Evolutionary conservation across 2,888 invertebrate species (phyloP).

Genomic region (Pyrocoelia pectoralis): DNA sequence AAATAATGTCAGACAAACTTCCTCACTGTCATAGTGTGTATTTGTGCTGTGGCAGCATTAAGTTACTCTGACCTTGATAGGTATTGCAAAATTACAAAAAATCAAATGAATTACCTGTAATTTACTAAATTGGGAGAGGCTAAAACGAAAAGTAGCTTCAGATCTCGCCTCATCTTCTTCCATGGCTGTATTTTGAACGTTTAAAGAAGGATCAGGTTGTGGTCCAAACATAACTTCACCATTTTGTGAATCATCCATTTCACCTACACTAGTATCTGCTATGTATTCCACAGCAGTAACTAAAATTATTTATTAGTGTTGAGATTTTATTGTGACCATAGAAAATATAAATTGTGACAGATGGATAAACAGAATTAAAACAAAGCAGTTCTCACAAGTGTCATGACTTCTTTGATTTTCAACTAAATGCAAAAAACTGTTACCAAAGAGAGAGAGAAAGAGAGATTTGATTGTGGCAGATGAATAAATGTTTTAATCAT

Average conservation of each 20-base stretch:
- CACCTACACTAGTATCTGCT: slow-evolving; percentile 70
- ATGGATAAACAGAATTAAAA: slow-evolving; percentile 32
- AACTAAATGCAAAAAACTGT: slow-evolving; percentile 48
- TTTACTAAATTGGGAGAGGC: slow-evolving; percentile 87
- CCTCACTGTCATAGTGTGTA: no score
- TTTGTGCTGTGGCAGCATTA: no score
- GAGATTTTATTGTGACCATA: no score
- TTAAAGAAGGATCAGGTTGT: slow-evolving; percentile 56
- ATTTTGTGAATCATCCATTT: slow-evolving; percentile 65
- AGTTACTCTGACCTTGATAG: not conserved
- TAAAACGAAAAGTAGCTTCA: slow-evolving; percentile 91
- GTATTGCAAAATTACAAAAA: slow-evolving; percentile 2
- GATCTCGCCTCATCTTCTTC: slow-evolving; percentile 89
- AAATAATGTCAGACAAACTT: no score
- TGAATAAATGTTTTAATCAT: no score
- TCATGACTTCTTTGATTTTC: slow-evolving; percentile 28
- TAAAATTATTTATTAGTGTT: no score
- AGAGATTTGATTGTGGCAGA: no score
- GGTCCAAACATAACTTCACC: slow-evolving; percentile 60
- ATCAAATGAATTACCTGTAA: slow-evolving; percentile 71
- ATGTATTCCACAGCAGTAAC: slow-evolving; percentile 71
- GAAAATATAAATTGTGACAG: no score
- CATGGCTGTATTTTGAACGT: slow-evolving; percentile 67
- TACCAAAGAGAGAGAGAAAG: no score
- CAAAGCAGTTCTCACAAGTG: slow-evolving; percentile 44